A percentile compares a stretch with the other conserved stretches of the same genome.
Evolutionary conservation across 2,113 vertebrate species (phyloP).

Genomic region (Pituophis catenifer): DNA sequence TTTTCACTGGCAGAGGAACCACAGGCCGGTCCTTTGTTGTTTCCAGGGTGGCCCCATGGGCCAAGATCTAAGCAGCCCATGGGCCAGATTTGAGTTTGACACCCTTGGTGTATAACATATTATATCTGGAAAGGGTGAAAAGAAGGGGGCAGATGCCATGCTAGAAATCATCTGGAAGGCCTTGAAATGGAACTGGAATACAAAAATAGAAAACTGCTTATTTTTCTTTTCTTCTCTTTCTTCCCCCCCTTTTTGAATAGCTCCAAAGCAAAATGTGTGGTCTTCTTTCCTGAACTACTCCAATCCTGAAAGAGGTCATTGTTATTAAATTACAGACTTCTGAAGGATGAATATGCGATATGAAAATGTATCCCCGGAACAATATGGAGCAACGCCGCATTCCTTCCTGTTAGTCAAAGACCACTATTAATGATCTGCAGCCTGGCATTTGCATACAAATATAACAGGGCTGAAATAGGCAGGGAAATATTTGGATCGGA

Average conservation of each 20-base stretch:
- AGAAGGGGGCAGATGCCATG: neutral
- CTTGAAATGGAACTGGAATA: neutral
- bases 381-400: constrained; percentile 41
- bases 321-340: constrained; percentile 26
- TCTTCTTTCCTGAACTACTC: constrained; percentile 38
- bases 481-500: neutral
- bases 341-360: constrained; percentile 23
- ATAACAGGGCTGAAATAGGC: neutral
- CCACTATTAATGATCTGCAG: neutral
- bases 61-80: too few relatives aligned
- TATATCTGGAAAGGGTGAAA: neutral
- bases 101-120: neutral
- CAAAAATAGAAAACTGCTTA: constrained; percentile 27
- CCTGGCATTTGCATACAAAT: constrained; percentile 34
- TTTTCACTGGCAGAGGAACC: too few relatives aligned
- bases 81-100: too few relatives aligned
- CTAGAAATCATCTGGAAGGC: neutral
- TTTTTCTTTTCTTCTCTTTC: constrained; percentile 2
- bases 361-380: constrained; percentile 21
- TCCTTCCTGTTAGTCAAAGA: neutral
- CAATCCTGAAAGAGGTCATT: constrained; percentile 22
- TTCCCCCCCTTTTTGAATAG: neutral
- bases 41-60: too few relatives aligned
- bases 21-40: too few relatives aligned
- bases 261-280: constrained; percentile 26